Evolutionary conservation across 2,888 invertebrate genomes (phyloP).

Genomic region (Scaptodrosophila latifasciaeformis): DNA sequence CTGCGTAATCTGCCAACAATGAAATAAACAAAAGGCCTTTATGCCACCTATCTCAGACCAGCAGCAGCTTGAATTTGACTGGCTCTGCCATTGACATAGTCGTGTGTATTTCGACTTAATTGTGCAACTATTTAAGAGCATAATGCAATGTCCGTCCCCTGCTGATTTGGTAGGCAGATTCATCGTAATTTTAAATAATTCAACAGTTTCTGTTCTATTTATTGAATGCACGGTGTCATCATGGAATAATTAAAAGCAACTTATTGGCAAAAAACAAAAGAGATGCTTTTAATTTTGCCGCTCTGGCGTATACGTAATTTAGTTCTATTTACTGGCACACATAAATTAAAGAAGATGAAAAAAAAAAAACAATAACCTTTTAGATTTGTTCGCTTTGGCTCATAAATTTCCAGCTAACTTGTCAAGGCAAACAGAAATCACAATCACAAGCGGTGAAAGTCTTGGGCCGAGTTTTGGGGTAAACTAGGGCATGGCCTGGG

Average conservation of each 20-base stretch:
- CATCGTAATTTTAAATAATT: slow-evolving; percentile 50
- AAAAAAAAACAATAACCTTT: slow-evolving; percentile 13
- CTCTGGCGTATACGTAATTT: background rate
- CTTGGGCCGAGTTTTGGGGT: background rate
- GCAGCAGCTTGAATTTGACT: too few relatives aligned
- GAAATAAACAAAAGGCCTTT: slow-evolving; percentile 50
- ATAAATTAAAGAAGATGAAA: too few relatives aligned
- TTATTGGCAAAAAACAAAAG: slow-evolving; percentile 28
- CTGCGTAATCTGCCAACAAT: slow-evolving; percentile 54
- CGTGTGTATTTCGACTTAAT: slow-evolving; percentile 36
- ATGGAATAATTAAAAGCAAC: slow-evolving; percentile 49
- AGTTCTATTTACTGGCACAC: too few relatives aligned
- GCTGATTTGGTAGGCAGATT: slow-evolving; percentile 28
- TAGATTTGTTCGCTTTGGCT: slow-evolving; percentile 24
- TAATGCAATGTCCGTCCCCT: slow-evolving; percentile 35
- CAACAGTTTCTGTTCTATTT: slow-evolving; percentile 24
- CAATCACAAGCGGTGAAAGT: slow-evolving; percentile 25
- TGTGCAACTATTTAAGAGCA: slow-evolving; percentile 56
- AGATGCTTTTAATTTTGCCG: slow-evolving; percentile 45
- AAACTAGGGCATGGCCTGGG: too few relatives aligned
- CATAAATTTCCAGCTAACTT: slow-evolving; percentile 41
- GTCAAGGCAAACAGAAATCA: slow-evolving; percentile 3
- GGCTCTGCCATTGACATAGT: background rate
- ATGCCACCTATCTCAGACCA: background rate
- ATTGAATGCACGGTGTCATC: slow-evolving; percentile 21